Evolutionary conservation across 2,113 vertebrate species (phyloP), one percentile per base, ranked within the genome.

Genomic region (Psilopsiagon aurifrons): DNA sequence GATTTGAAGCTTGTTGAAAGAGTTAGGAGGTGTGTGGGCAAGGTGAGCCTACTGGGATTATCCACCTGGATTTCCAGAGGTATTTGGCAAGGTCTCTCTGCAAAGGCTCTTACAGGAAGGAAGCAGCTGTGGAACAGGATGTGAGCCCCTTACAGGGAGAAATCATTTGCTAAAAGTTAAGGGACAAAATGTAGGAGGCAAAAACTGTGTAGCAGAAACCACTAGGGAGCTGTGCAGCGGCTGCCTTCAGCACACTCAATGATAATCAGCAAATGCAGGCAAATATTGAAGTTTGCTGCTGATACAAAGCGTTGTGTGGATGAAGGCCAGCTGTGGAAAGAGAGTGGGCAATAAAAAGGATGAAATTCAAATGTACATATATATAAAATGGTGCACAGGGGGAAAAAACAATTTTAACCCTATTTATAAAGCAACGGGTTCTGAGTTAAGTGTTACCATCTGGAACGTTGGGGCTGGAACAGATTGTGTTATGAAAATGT

Each of bases 321-420:
- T 51, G 63, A 46, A 67, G 64, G 35, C 46, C 59, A 70, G 23
- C n/a, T 47, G 55, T 23, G 41, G 19, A 59, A 84, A 73, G 71
- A 67, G 51, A 22, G 11, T 17, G 35, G 71, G 79, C 90, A 81
- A 94, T 91, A 94, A 94, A 90, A 63, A 27, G 43, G 64, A 94
- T 94, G 37, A 37, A 68, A 67, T 91, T 92, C 43, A 71, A 94
- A 86, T 68, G 71, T n/a, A 35, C 86, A 67, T 86, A 46, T 80
- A 90, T 81, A 92, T 20, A 63, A 92, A 96, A 94, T 55, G 77
- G 60, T 86, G 80, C 91, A 70, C 68, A 44, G 41, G 85, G 92
- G 67, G 47, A 6, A 75, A 95, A 88, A 63, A 1, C 80, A 75
- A 95, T 96, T 95, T 75, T 24, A 92, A 81, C 88, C 93, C 92